Evolutionary conservation across 2,888 invertebrate genomes (phyloP).

Genomic region (Plagodis pulveraria): DNA sequence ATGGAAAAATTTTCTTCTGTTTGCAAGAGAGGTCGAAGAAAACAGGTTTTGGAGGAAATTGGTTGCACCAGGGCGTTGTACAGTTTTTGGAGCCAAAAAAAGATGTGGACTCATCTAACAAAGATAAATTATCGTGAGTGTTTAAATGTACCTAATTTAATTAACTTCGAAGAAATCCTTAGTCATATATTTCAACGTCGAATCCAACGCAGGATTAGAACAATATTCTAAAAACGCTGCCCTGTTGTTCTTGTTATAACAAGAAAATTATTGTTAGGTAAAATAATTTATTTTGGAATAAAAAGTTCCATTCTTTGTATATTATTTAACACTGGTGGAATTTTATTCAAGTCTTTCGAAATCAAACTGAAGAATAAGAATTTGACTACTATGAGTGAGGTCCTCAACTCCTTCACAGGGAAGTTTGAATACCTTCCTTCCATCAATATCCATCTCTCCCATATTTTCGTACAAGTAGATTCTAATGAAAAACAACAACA

Average conservation of each 20-base stretch:
- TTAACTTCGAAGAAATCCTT: conserved; percentile 10
- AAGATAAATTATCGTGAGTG: conserved; percentile 41
- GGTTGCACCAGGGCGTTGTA: conserved; percentile 82
- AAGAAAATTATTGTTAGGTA: too few species aligned
- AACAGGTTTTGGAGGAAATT: conserved; percentile 62
- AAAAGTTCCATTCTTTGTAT: too few species aligned
- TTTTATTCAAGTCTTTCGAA: too few species aligned
- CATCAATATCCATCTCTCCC: too few species aligned
- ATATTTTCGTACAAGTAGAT: too few species aligned
- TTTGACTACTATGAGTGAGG: too few species aligned
- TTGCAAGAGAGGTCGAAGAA: conserved; percentile 55
- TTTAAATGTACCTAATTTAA: conserved; percentile 7
- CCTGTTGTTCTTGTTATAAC: neutral
- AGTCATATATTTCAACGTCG: neutral
- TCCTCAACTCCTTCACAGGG: too few species aligned
- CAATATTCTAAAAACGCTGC: too few species aligned
- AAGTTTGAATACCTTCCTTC: too few species aligned
- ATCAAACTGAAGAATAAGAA: too few species aligned
- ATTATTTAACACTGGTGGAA: too few species aligned
- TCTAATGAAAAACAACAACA: too few species aligned
- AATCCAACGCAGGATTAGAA: conserved; percentile 12
- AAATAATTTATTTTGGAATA: neutral
- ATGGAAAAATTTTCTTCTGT: conserved; percentile 69
- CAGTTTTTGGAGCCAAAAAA: conserved; percentile 66
- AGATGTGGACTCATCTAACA: conserved; percentile 31